Evolutionary conservation across 2,113 vertebrate species (phyloP).

Genomic region (Phylloscopus trochilus): DNA sequence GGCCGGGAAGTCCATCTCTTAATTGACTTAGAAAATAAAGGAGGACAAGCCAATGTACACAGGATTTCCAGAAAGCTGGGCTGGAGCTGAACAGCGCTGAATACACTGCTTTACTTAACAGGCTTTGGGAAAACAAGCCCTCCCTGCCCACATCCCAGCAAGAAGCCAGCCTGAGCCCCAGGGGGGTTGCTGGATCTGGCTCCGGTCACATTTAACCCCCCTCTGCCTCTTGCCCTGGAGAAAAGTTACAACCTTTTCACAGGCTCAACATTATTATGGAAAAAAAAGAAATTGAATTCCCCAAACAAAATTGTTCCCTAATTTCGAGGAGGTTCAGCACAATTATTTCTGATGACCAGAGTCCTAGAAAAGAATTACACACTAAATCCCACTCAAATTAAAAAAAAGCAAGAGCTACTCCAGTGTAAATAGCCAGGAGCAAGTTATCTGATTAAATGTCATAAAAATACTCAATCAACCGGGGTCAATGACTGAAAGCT

Average conservation of each 20-base stretch:
- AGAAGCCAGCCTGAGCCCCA: neutral
- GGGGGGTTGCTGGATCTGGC: neutral
- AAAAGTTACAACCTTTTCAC: neutral
- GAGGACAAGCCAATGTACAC: neutral
- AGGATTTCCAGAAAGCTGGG: conserved; percentile 32
- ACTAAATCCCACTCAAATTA: neutral
- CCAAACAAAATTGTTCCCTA: neutral
- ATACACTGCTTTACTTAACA: neutral
- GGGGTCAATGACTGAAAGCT: neutral
- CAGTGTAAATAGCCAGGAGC: neutral
- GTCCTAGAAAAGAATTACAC: neutral
- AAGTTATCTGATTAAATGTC: neutral
- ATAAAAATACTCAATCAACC: neutral
- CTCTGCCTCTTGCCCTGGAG: neutral
- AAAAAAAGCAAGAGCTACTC: neutral
- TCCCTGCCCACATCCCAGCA: neutral
- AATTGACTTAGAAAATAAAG: neutral
- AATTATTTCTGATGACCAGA: neutral
- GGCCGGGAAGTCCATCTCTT: neutral
- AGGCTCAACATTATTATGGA: neutral
- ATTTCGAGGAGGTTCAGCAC: neutral
- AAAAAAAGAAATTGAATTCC: neutral
- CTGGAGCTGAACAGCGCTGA: neutral
- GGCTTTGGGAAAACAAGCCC: neutral
- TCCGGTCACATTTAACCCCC: neutral